These are phyloP conservation scores for Glaucomys volans DNA, from an alignment of 2,113 vertebrate species.

Conservation along the genomic window DNA sequence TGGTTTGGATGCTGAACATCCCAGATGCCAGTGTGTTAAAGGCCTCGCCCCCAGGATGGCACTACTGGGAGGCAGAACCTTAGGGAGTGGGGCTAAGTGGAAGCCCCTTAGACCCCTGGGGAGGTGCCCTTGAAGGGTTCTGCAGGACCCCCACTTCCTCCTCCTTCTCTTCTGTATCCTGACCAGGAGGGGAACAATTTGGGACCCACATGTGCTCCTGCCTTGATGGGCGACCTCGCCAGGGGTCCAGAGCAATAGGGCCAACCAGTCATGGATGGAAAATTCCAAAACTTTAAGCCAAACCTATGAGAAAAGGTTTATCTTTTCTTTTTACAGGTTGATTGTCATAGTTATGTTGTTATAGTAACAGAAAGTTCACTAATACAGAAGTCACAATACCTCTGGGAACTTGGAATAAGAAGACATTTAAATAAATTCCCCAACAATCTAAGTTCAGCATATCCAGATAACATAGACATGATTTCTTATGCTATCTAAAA, in stretches of 20 bases:
- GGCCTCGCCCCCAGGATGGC: background rate
- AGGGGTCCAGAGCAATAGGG: background rate
- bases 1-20: background rate
- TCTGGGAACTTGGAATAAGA: background rate
- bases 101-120: background rate
- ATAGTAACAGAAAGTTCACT: background rate
- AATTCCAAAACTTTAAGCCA: background rate
- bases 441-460: background rate
- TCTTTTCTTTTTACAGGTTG: background rate
- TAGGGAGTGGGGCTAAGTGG: background rate
- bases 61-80: too few relatives aligned
- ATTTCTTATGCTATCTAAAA: too few relatives aligned
- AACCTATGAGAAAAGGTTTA: too few relatives aligned
- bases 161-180: background rate
- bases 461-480: background rate
- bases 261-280: background rate
- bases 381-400: background rate
- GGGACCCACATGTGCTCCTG: background rate
- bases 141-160: background rate
- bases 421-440: background rate
- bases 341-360: background rate
- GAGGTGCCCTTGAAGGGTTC: too few relatives aligned
- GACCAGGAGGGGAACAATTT: background rate
- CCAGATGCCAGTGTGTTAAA: background rate
- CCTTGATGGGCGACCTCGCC: background rate